These are phyloP conservation scores for Dunckerocampus dactyliophorus DNA, from an alignment of 2,113 vertebrate genomes.

Conservation along the genomic window DNA sequence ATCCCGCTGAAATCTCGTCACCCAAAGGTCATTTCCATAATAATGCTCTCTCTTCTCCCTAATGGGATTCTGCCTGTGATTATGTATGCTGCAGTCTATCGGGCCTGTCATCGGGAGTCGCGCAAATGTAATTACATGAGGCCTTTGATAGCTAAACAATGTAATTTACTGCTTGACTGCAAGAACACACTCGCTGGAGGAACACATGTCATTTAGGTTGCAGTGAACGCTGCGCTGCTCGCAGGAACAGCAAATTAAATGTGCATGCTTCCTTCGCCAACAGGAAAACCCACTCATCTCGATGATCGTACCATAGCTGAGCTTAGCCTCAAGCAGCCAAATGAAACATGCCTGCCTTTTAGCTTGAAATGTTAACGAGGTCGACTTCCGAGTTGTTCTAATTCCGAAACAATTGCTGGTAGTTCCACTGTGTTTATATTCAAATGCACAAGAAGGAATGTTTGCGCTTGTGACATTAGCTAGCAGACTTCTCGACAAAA, in stretches of 20 bases:
- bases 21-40: constrained; percentile 74
- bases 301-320: too few species aligned
- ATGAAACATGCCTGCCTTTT: too few species aligned
- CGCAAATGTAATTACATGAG: constrained; percentile 70
- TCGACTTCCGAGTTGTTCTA: too few species aligned
- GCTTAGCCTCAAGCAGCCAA: too few species aligned
- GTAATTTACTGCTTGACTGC: constrained; percentile 64
- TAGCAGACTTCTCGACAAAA: too few species aligned
- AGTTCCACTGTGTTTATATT: too few species aligned
- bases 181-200: constrained; percentile 35
- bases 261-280: constrained; percentile 14
- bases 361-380: too few species aligned
- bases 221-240: constrained; percentile 18
- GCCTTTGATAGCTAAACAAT: constrained; percentile 71
- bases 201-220: constrained; percentile 13
- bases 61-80: constrained; percentile 70
- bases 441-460: too few species aligned
- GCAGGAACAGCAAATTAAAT: constrained; percentile 25
- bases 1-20: constrained; percentile 63
- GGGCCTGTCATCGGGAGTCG: constrained; percentile 61
- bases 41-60: constrained; percentile 61
- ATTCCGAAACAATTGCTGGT: too few species aligned
- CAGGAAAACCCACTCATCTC: neutral
- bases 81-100: constrained; percentile 62
- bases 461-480: too few species aligned